Base-by-base conservation (phyloP, 2,797 vertebrate species). In the Gallirallus australis region DNA sequence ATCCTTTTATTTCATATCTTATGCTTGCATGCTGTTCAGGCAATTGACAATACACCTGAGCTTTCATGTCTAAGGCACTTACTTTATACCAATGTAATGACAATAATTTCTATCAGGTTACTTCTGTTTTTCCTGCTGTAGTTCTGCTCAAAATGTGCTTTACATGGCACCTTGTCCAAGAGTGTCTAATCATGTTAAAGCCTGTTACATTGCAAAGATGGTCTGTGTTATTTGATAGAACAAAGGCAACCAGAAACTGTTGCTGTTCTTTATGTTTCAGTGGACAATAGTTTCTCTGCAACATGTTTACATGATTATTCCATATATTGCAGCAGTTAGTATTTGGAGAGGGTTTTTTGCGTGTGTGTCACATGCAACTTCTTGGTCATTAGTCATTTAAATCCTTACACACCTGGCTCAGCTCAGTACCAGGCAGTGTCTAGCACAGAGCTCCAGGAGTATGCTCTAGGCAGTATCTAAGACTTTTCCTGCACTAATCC, bases 1-100 rank as follows among this genome's bases (percentile, higher is more conserved):
- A 71, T 60, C 70, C 42, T 86, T 82, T 93, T 95, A 65, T 93
- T 93, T 89, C n/a, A 10, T 92, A 60, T 72, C 52, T 94, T 93
- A 84, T 89, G 75, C 75, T 86, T 82, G 71, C n/a, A 3, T 65
- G 75, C 31, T 82, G 60, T 60, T 93, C 89, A 76, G 71, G 73
- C 92, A 90, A 68, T 77, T 93, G 89, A 60, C 83, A 77, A 30
- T 82, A 69, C 71, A 89, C 77, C 54, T 77, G 80, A 96, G 77
- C 90, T 92, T 93, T 93, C 71, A 45, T 1, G 19, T 89, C 81
- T 86, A 18, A 68, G 75, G 71, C 78, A 73, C 64, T 89, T 90
- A 85, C 24, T 76, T 93, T 89, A 73, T 68, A 68, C 71, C 45
- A 40, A 8, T 61, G 27, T 71, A 93, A 92, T 73, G 78, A 64